Evolutionary conservation across 2,888 invertebrate genomes (phyloP), one percentile per base, ranked within the genome.

Genomic region (Acanthacorydalis orientalis): DNA sequence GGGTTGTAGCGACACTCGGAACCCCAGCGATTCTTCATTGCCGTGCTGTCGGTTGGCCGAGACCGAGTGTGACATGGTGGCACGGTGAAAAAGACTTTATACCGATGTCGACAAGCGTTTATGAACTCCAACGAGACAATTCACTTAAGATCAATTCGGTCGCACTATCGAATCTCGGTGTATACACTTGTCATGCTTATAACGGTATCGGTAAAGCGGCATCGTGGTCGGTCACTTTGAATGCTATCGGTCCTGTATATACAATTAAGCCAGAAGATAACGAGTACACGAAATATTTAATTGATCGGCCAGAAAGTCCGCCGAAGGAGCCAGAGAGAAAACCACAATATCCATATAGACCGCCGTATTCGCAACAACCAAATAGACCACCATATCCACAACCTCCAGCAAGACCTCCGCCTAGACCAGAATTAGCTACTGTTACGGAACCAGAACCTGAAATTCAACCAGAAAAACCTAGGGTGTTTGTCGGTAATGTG

Each of bases 141-240:
- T 78, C 83, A 1, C 70, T 95, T 42, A 71, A 78, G 50, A 85
- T 95, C 57, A 71, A 78, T 46, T 68, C 75, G 1, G 78, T 92
- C 11, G 72, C 76, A 34, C 57, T 81, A 15, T 74, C 77, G 7
- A 83, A 83, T 57, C 73, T 89, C 46, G 93, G 92, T 4, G 74
- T 80, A 44, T 95, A 95, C 67, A 83, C 82, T 7, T 95, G 95
- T 60, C 83, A 86, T 59, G 92, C 88, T 4, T 92, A 83, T 65
- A 92, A 92, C 60, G 88, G 86, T 2, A 61, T 76, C 8, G 82
- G 80, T 10, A 77, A 78, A 54, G 79, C 91, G 6, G 82, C 82
- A 1, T 80, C 84, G 43, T 83, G 85, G 78, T 74, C 79, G 11
- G 75, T 87, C 7, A 73, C 75, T 0, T 72, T 92, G 11, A 77